Base-by-base conservation (phyloP, 2,797 vertebrate species). In the Anomalospiza imberbis region DNA sequence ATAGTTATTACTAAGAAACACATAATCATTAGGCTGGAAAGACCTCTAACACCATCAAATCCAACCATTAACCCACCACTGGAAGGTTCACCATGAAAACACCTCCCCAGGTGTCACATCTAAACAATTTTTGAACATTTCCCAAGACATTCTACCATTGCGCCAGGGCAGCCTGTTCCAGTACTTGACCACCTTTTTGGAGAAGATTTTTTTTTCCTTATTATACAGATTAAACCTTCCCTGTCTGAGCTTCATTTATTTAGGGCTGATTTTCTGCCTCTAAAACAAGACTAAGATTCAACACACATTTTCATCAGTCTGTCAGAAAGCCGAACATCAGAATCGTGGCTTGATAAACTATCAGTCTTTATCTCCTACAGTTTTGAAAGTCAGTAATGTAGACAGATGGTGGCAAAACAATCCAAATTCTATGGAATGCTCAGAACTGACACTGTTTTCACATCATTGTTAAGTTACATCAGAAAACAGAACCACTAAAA, bases 401-500 rank as follows among this genome's bases (percentile, higher is more conserved):
- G 80, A 88, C 68, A 94, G 85, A 85, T 92, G 93, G 89, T 80
- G 67, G 50, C 42, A 88, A 67, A 95, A 79, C 38, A 87, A 88
- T 61, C 17, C 77, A 91, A 57, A 85, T 86, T 92, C 55, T 66
- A 57, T 25, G 21, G 62, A 76, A 93, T 89, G 61, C 67, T 86
- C 67, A 73, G 68, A 76, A 55, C 11, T 76, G 63, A 90, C 44
- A 81, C 19, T 4, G 12, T 55, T 88, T 88, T 47, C 34, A 2
- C 47, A 57, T 89, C 18, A 31, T n/a, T 85, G 53, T 85, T 80
- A 68, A 5, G 13, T 79, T 53, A 32, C 16, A 3, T 38, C 48
- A 57, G 44, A 60, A 63, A 76, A 45, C 55, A 73, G 45, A 87
- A 88, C 42, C 32, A 81, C 29, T 73, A 55, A 72, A 91, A 47